Evolutionary conservation across 2,797 vertebrate genomes (phyloP).

Genomic region (Periparus ater): DNA sequence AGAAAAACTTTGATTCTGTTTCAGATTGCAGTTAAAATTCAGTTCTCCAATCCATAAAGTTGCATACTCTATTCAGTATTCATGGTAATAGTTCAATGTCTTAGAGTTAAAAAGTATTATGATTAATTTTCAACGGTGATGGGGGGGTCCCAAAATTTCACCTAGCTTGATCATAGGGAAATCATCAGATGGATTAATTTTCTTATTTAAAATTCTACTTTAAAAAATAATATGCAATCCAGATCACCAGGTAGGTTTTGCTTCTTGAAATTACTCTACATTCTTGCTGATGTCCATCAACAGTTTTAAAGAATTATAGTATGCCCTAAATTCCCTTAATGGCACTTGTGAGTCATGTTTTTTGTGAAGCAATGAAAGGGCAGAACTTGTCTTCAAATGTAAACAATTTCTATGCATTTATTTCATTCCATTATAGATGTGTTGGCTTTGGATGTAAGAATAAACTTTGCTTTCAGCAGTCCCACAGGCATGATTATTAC

Average conservation of each 20-base stretch:
- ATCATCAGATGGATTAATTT: not conserved
- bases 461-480: constrained; percentile 16
- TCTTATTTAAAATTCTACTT: not conserved
- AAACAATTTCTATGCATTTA: not conserved
- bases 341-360: not conserved
- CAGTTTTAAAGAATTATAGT: not conserved
- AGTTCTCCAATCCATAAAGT: not conserved
- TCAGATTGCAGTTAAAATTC: not conserved
- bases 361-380: not conserved
- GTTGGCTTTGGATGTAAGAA: not conserved
- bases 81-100: not conserved
- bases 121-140: not conserved
- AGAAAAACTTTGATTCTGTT: not conserved
- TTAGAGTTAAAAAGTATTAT: not conserved
- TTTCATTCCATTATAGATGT: not conserved
- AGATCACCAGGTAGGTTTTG: not conserved
- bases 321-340: not conserved
- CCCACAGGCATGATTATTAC: not conserved
- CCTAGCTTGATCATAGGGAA: accelerated
- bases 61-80: not conserved
- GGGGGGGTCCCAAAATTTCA: not conserved
- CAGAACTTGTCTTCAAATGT: not conserved
- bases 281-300: not conserved
- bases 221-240: not conserved
- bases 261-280: not conserved